Base-by-base conservation (phyloP, 2,113 vertebrate genomes). In the Sialia sialis region DNA sequence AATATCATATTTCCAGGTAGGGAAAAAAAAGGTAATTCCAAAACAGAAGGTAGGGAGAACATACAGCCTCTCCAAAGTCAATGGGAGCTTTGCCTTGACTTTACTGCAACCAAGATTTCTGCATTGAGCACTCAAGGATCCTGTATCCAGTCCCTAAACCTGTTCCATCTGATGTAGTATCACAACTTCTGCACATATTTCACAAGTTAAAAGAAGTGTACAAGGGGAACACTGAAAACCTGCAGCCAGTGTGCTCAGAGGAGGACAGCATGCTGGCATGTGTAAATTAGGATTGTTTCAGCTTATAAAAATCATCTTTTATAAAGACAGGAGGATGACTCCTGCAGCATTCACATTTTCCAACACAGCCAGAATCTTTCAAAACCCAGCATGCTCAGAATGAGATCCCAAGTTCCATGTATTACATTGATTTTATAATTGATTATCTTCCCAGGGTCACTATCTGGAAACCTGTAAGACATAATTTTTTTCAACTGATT, bases 361-460 rank as follows among this genome's bases (percentile, higher is more conserved):
- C 8, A 7, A 41, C 58, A 87, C 73, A 72, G 87, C 20, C 72
- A 95, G 81, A 83, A 93, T 75, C 90, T 89, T 95, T 92, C 85
- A 87, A 93, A 93, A 77, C 41, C 16, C 15, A 43, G n/a, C 21
- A 4, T 93, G 51, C 72, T 86, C 70, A 96, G 94, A 94, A 84
- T 91, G 92, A 93, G 44, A 94, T 95, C 94, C 78, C 83, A 64
- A 74, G 49, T 91, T 93, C 90, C 70, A 68, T 79, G 77, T 83
- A 93, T 91, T 93, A 89, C 76, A 96, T 84, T 90, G 97, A 97
- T 97, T 97, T 97, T 93, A 77, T 80, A 97, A 94, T 90, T 94
- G 82, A 96, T 97, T 95, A 88, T 72, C 77, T 95, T 96, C 94
- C 86, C 17, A 16, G 77, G 91, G 88, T 95, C 94, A 95, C 78